Evolutionary conservation across 2,888 invertebrate species (phyloP), one percentile per base, ranked within the genome.

Genomic region (Spilarctia lutea): DNA sequence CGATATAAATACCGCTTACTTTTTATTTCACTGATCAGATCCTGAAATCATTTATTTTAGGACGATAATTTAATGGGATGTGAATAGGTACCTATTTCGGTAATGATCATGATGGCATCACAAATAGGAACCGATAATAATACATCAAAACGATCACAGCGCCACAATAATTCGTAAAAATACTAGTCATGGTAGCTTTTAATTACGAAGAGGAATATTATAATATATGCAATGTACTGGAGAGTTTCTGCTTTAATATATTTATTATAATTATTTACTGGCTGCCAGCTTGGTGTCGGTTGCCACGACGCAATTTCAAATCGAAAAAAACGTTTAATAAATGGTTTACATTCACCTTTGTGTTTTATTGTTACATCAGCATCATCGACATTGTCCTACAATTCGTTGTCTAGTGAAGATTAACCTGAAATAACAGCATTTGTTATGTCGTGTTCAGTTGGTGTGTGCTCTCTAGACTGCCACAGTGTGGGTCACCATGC

Each of bases 221-320:
- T 87, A 81, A 86, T 76, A 77, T 75, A 75, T 87, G 85, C 89
- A 88, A 89, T 88, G 85, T 85, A 85, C 80, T 76, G 73, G 88
- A 84, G 86, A 91, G 88, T 89, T 87, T 90, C 83, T 88, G 92
- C 92, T 91, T 92, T 90, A 87, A 90, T 91, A 92, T 92, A 90
- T 91, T 89, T 87, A 90, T 81, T 83, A 83, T 86, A 81, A 83
- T 87, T 86, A 86, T 81, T 80, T 86, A 86, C 84, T 80, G 80
- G 83, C 81, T 77, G 81, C 79, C 81, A 79, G 80, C 74, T 73
- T 73, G 68, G 76, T 74, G 75, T 75, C 75, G 79, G 74, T 74
- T 74, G 82, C 68, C 74, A 65, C 81, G 77, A 80, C 80, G 86
- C 87, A 85, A 86, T 89, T 88, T 88, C 84, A 79, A 87, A 86